These are phyloP conservation scores for Solenopsis invicta DNA, from an alignment of 1,140 invertebrate genomes.

Conservation along the genomic window DNA sequence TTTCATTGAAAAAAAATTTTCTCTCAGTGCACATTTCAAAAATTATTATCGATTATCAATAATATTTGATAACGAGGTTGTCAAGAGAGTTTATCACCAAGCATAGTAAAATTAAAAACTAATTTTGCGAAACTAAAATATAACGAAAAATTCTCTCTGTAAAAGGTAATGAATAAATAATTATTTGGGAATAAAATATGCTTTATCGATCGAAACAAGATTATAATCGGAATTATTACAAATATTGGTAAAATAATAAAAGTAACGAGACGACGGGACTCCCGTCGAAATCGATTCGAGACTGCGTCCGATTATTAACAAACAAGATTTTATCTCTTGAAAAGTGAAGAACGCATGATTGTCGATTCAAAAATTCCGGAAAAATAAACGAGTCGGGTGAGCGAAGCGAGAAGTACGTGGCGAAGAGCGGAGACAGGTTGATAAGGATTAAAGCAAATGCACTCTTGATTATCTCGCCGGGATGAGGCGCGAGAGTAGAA, in stretches of 20 bases:
- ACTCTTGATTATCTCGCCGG: conserved; percentile 66
- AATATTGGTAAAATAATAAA: neutral
- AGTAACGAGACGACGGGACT: neutral
- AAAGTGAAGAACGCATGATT: conserved; percentile 7
- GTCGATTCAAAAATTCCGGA: conserved; percentile 28
- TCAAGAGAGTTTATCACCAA: no score
- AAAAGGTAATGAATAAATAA: neutral
- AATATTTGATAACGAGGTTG: no score
- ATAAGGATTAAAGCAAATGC: conserved; percentile 60
- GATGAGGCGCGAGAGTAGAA: conserved; percentile 12
- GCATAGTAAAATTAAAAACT: no score
- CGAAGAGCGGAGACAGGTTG: neutral
- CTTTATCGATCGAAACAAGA: neutral
- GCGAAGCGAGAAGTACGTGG: neutral
- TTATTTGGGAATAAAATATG: neutral
- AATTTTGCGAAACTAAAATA: no score
- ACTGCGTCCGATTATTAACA: conserved; percentile 20
- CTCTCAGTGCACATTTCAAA: no score
- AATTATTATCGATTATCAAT: no score
- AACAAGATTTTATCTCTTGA: neutral
- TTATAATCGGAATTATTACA: neutral
- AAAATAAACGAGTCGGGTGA: conserved; percentile 1
- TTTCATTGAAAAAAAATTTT: no score
- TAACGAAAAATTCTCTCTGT: neutral
- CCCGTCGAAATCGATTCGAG: neutral